phyloP scores from a whole-genome alignment of 2,797 vertebrate species.

The Coluber constrictor region DNA sequence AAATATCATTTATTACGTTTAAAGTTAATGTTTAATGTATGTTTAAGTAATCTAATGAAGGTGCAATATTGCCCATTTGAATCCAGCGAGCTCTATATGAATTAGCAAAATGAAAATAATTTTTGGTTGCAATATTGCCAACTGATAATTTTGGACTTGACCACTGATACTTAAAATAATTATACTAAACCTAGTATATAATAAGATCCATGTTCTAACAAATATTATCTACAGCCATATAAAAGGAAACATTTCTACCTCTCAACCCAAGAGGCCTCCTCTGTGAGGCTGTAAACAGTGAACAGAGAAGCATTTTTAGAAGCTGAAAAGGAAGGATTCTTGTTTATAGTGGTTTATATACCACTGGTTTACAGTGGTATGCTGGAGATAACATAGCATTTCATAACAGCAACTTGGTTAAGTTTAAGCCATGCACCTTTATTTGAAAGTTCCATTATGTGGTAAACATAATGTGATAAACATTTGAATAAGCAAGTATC shows the following conservation, averaged over 20 bases:
- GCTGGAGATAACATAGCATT: conserved; percentile 57
- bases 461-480: background rate
- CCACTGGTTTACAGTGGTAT: conserved; percentile 58
- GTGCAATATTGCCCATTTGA: background rate
- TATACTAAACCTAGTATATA: conserved; percentile 41
- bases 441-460: background rate
- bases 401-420: background rate
- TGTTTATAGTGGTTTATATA: conserved; percentile 17
- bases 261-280: conserved; percentile 91
- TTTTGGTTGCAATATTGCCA: conserved; percentile 38
- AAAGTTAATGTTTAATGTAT: background rate
- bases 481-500: background rate
- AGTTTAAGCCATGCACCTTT: background rate
- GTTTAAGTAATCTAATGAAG: background rate
- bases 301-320: conserved; percentile 82
- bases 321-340: conserved; percentile 53
- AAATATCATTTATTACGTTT: background rate
- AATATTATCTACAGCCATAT: conserved; percentile 81
- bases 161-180: conserved; percentile 64
- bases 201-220: conserved; percentile 67
- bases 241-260: conserved; percentile 92
- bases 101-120: conserved; percentile 45
- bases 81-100: conserved; percentile 67
- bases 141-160: conserved; percentile 66
- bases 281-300: conserved; percentile 88